Evolutionary conservation across 2,888 invertebrate species (phyloP).

Genomic region (Nomada hirtipes): DNA sequence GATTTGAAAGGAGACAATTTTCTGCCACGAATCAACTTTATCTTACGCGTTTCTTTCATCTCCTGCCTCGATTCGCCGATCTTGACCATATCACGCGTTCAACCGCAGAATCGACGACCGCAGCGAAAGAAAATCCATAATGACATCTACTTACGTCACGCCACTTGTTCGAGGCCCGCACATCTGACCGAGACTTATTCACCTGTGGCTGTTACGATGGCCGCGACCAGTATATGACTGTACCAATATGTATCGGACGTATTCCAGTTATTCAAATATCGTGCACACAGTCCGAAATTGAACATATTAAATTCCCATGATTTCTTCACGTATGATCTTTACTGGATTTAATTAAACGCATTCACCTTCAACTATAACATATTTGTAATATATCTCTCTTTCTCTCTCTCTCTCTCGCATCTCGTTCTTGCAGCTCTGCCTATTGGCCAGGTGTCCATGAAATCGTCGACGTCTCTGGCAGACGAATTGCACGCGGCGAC

Average conservation of each 20-base stretch:
- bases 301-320: background rate
- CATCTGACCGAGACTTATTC: conserved; percentile 18
- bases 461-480: conserved; percentile 87
- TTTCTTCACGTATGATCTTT: background rate
- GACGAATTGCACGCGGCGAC: conserved; percentile 87
- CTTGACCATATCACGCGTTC: conserved; percentile 39
- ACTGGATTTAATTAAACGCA: background rate
- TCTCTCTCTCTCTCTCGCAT: too few species aligned
- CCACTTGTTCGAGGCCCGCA: conserved; percentile 33
- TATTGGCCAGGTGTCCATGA: conserved; percentile 72
- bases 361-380: background rate
- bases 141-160: conserved; percentile 48
- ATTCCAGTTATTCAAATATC: background rate
- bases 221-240: background rate
- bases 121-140: conserved; percentile 65
- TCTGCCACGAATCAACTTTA: conserved; percentile 6
- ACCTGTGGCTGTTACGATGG: conserved; percentile 4
- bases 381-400: too few species aligned
- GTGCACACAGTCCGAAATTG: background rate
- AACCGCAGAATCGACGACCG: conserved; percentile 55
- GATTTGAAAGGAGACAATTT: background rate
- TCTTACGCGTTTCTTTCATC: conserved; percentile 13
- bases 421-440: conserved; percentile 62
- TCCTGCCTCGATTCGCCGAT: conserved; percentile 2
- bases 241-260: background rate